Percentiles rank a stretch among this genome's conserved stretches.
Evolutionary conservation across 2,888 invertebrate species (phyloP).

Genomic region (Lottia scabra): DNA sequence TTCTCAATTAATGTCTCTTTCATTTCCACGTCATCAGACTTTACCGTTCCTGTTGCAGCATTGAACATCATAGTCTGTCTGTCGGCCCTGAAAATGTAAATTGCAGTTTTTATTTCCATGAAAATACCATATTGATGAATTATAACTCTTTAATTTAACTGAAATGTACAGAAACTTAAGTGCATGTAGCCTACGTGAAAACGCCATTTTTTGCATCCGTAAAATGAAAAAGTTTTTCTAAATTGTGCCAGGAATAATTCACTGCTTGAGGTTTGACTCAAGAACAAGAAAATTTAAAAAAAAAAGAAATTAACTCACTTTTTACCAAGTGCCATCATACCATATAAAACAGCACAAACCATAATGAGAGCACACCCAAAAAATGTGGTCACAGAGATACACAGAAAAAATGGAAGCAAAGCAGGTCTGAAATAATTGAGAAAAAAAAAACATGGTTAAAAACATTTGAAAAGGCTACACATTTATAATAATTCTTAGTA

Average conservation of each 20-base stretch:
- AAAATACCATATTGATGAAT: not conserved
- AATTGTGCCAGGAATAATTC: too few species aligned
- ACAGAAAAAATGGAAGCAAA: conserved; percentile 49
- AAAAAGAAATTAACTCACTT: conserved; percentile 41
- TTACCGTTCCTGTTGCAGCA: conserved; percentile 6
- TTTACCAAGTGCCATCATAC: conserved; percentile 51
- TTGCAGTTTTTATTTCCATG: too few species aligned
- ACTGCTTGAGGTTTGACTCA: too few species aligned
- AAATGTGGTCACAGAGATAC: conserved; percentile 52
- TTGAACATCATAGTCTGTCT: conserved; percentile 30
- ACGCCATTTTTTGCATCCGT: too few species aligned
- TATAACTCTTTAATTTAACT: too few species aligned
- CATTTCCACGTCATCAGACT: conserved; percentile 31
- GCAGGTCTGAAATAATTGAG: conserved; percentile 41
- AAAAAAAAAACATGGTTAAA: too few species aligned
- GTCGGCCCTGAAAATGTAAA: conserved; percentile 27
- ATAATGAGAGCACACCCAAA: conserved; percentile 55
- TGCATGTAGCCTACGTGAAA: too few species aligned
- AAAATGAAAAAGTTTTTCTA: too few species aligned
- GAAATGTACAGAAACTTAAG: too few species aligned
- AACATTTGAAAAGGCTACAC: too few species aligned
- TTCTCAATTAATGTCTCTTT: conserved; percentile 33
- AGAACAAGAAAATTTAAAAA: too few species aligned
- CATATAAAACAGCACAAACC: conserved; percentile 50
- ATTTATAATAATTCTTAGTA: too few species aligned